phyloP scores from a whole-genome alignment of 2,888 invertebrate genomes.

The Yponomeuta malinellus region DNA sequence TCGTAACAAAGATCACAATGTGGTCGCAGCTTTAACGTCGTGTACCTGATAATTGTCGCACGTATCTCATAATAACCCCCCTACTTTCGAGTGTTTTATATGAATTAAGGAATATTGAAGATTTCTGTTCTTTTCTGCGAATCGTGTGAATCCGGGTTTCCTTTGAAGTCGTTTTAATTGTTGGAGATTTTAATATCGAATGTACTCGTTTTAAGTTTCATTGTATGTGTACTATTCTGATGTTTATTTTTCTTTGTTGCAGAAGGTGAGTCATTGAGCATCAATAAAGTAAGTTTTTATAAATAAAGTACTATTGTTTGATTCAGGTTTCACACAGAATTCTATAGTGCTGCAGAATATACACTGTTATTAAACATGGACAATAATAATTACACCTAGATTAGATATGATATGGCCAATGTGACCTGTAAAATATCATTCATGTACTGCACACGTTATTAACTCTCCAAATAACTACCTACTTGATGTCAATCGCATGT shows the following conservation, averaged over 20 bases:
- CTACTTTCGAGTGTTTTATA: conserved; percentile 29
- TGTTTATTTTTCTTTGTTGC: conserved; percentile 52
- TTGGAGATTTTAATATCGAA: neutral
- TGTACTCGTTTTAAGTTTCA: conserved; percentile 17
- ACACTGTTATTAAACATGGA: neutral
- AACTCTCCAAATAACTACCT: conserved; percentile 13
- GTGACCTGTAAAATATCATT: neutral
- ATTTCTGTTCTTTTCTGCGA: neutral
- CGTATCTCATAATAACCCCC: conserved; percentile 68
- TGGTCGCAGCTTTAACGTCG: conserved; percentile 71
- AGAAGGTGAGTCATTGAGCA: conserved; percentile 61
- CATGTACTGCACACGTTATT: neutral
- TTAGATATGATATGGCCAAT: neutral
- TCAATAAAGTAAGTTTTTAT: conserved; percentile 22
- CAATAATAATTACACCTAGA: conserved; percentile 1
- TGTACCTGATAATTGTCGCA: conserved; percentile 75
- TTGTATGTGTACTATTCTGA: conserved; percentile 23
- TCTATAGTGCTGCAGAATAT: neutral
- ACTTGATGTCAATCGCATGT: conserved; percentile 13
- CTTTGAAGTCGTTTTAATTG: neutral
- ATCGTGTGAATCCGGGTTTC: conserved; percentile 1
- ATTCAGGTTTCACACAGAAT: neutral
- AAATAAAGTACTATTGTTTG: conserved; percentile 21
- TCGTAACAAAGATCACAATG: conserved; percentile 39
- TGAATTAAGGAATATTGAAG: neutral